phyloP scores from a whole-genome alignment of 2,888 invertebrate genomes.

The Tiliacea citrago region DNA sequence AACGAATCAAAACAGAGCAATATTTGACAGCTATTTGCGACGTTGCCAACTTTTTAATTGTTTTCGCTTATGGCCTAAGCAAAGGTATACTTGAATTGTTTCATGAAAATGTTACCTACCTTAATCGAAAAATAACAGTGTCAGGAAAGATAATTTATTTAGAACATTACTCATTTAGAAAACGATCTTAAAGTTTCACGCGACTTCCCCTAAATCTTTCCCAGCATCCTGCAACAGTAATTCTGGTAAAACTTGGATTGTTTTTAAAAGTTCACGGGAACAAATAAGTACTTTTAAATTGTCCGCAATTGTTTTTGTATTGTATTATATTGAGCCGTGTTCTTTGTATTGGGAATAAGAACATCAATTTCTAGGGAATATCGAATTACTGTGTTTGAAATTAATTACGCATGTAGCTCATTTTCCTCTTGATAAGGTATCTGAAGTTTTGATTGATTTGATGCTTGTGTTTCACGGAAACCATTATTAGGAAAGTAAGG shows the following conservation, averaged over 20 bases:
- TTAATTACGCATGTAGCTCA: slow-evolving; percentile 17
- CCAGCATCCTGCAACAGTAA: slow-evolving; percentile 35
- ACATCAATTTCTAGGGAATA: slow-evolving; percentile 41
- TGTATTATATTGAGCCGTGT: slow-evolving; percentile 28
- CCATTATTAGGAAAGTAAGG: neutral
- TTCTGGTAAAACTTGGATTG: slow-evolving; percentile 54
- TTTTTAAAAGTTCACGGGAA: slow-evolving; percentile 51
- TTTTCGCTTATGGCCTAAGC: neutral
- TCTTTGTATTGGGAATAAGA: slow-evolving; percentile 13
- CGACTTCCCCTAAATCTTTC: slow-evolving; percentile 43
- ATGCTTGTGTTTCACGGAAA: slow-evolving; percentile 18
- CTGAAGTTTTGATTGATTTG: slow-evolving; percentile 6
- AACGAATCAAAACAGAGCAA: neutral
- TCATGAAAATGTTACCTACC: slow-evolving; percentile 4
- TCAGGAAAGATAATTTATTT: slow-evolving; percentile 51
- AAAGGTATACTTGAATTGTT: neutral
- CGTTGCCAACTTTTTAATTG: neutral
- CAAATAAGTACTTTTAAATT: slow-evolving; percentile 36
- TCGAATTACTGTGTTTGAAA: slow-evolving; percentile 47
- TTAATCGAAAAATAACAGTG: slow-evolving; percentile 19
- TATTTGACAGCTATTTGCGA: neutral
- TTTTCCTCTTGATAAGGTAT: slow-evolving; percentile 18
- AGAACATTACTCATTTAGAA: slow-evolving; percentile 43
- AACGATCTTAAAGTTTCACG: slow-evolving; percentile 36
- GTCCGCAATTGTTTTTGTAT: slow-evolving; percentile 44